These are phyloP conservation scores for Ganaspis sp. DNA, from an alignment of 1,140 invertebrate genomes.

Conservation along the genomic window DNA sequence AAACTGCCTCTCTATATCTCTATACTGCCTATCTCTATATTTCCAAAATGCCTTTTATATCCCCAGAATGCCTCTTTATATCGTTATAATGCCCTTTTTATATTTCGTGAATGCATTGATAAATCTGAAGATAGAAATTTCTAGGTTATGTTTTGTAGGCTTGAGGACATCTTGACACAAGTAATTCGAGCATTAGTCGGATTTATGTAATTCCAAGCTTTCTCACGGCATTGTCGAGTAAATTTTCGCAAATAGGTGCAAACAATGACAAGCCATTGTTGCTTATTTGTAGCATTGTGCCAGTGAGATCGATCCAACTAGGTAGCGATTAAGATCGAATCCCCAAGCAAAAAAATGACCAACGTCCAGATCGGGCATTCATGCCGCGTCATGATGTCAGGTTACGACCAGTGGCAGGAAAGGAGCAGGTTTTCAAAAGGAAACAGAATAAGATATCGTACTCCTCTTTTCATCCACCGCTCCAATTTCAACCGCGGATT, in stretches of 20 bases:
- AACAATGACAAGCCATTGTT: constrained; percentile 12
- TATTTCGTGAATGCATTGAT: too few species aligned
- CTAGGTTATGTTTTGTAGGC: not conserved
- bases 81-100: too few species aligned
- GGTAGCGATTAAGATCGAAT: constrained; percentile 6
- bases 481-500: constrained; percentile 27
- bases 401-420: constrained; percentile 11
- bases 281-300: constrained; percentile 37
- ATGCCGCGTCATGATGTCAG: constrained; percentile 20
- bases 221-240: constrained; percentile 13
- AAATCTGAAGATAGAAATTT: too few species aligned
- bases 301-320: constrained; percentile 16
- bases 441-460: constrained; percentile 21
- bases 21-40: too few species aligned
- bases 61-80: too few species aligned
- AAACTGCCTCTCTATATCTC: too few species aligned
- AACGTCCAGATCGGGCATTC: constrained; percentile 2
- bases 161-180: constrained; percentile 8
- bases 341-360: constrained; percentile 3
- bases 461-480: constrained; percentile 9
- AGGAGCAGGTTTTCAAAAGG: constrained; percentile 24
- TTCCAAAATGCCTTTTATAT: too few species aligned
- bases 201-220: constrained; percentile 19
- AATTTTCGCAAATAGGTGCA: constrained; percentile 20
- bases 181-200: constrained; percentile 10